Evolutionary conservation across 2,888 invertebrate species (phyloP).

Genomic region (Melitaea athalia): DNA sequence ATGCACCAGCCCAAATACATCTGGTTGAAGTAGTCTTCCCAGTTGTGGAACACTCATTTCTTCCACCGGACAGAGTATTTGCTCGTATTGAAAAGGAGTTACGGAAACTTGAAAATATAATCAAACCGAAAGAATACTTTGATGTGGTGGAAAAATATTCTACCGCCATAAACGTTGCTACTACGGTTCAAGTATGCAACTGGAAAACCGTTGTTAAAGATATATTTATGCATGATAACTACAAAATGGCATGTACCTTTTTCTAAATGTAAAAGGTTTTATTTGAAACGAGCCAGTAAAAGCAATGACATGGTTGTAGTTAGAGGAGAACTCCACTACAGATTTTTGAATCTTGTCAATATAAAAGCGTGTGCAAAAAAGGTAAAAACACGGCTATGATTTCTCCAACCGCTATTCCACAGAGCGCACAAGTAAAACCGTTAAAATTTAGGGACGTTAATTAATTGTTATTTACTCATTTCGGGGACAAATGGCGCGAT

Average conservation of each 20-base stretch:
- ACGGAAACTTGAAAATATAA: too few relatives aligned
- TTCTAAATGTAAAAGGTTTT: conserved; percentile 42
- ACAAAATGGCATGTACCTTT: conserved; percentile 39
- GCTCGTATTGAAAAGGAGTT: too few relatives aligned
- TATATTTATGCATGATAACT: conserved; percentile 6
- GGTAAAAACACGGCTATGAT: conserved; percentile 11
- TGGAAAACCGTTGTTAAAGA: background rate
- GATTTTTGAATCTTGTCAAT: conserved; percentile 34
- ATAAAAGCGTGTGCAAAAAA: conserved; percentile 26
- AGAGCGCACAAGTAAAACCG: conserved; percentile 23
- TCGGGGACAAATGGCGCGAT: conserved; percentile 19
- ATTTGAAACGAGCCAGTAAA: conserved; percentile 31
- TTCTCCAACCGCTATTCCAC: conserved; percentile 16
- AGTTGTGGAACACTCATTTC: too few relatives aligned
- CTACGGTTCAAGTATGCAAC: too few relatives aligned
- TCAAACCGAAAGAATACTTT: too few relatives aligned
- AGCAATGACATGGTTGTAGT: conserved; percentile 28
- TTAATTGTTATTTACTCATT: conserved; percentile 25
- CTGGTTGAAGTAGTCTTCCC: too few relatives aligned
- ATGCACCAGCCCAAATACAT: too few relatives aligned
- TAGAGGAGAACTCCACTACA: conserved; percentile 38
- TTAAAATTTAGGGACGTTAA: conserved; percentile 27
- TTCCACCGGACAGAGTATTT: too few relatives aligned
- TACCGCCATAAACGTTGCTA: too few relatives aligned
- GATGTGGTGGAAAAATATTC: too few relatives aligned